phyloP scores from a whole-genome alignment of 1,140 invertebrate genomes.

The Aphis gossypii region DNA sequence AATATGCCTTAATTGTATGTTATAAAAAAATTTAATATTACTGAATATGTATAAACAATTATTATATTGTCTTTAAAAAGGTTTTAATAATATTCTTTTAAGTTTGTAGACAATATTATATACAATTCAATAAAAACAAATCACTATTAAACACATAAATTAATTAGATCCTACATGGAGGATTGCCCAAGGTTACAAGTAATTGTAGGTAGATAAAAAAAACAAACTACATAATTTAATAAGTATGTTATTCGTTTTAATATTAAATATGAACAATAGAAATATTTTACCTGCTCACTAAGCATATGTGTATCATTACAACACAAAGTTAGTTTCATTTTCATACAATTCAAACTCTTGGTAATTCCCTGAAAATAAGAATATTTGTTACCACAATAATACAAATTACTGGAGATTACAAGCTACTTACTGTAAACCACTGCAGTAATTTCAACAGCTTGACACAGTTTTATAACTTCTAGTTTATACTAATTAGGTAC shows the following conservation, averaged over 20 bases:
- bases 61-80: background rate
- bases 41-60: background rate
- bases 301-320: background rate
- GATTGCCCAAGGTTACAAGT: background rate
- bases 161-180: background rate
- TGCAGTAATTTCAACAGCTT: slow-evolving; percentile 36
- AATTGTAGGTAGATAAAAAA: background rate
- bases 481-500: background rate
- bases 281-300: slow-evolving; percentile 25
- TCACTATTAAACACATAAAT: background rate
- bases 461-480: background rate
- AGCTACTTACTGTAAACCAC: slow-evolving; percentile 25
- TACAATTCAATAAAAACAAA: background rate
- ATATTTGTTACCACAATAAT: background rate
- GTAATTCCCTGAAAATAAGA: background rate
- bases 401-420: background rate
- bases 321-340: slow-evolving; percentile 41
- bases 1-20: background rate
- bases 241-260: background rate
- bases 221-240: background rate
- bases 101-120: background rate
- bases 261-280: background rate
- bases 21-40: background rate
- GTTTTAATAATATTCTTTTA: background rate
- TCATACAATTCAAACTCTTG: slow-evolving; percentile 22